Evolutionary conservation across 2,888 invertebrate species (phyloP).

Genomic region (Stratiomys singularior): DNA sequence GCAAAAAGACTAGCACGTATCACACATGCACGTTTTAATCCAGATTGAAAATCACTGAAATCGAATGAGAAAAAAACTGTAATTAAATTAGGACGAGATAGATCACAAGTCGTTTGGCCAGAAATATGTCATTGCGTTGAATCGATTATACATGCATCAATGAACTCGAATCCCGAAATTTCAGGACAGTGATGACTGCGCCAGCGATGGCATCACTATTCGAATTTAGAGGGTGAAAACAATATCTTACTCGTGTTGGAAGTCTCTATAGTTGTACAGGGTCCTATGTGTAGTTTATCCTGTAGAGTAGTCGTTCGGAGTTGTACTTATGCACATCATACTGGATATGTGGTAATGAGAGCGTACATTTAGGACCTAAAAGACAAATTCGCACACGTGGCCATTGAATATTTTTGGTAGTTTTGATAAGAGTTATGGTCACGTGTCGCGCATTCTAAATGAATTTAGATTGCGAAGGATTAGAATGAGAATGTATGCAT

Average conservation of each 20-base stretch:
- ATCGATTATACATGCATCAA: conserved; percentile 51
- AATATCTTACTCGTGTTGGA: too few species aligned
- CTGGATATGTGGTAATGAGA: conserved; percentile 35
- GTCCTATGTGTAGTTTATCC: too few species aligned
- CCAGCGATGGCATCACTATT: conserved; percentile 14
- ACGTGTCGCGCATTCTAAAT: conserved; percentile 55
- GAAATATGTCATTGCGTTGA: conserved; percentile 49
- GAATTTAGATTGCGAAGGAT: conserved; percentile 40
- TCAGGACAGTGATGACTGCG: conserved; percentile 15
- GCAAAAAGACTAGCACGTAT: conserved; percentile 30
- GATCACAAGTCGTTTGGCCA: conserved; percentile 47
- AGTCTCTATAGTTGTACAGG: too few species aligned
- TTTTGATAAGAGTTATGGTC: conserved; percentile 63
- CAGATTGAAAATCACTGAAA: conserved; percentile 34
- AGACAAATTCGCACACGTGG: conserved; percentile 53
- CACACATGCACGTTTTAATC: conserved; percentile 43
- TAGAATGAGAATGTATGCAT: conserved; percentile 19
- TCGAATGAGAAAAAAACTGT: conserved; percentile 37
- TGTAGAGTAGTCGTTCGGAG: too few species aligned
- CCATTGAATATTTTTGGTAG: conserved; percentile 65
- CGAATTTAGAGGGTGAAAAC: neutral
- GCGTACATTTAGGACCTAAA: neutral
- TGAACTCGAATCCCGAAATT: conserved; percentile 53
- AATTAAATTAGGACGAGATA: conserved; percentile 52
- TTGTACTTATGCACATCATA: neutral